Base-by-base conservation (phyloP, 2,888 invertebrate species). In the Oscheius sp. region DNA sequence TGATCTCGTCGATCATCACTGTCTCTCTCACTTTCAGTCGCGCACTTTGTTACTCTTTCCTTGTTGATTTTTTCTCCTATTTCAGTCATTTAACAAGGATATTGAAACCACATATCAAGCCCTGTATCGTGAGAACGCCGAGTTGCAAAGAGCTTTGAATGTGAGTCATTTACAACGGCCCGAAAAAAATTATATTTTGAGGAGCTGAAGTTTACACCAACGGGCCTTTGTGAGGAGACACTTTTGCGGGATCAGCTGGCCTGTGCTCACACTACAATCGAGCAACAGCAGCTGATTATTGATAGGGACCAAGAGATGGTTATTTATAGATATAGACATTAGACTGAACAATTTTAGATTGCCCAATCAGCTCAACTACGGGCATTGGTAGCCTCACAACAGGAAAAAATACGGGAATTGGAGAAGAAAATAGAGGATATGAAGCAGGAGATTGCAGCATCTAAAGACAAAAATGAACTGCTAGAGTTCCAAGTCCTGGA, bases 401-500 rank as follows among this genome's bases (percentile, higher is more conserved):
- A 76, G 46, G 76, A 74, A 13, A 73, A 74, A 27, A 79, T 83
- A 41, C 55, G 74, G 23, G 49, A 75, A n/a, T 21, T 83, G 53
- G 81, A 83, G 41, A 46, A 71, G 1, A 69, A 63, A 29, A 76
- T 83, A 52, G 80, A 80, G 49, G 73, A 76, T 1, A 53, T 79
- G 68, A 66, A 69, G 23, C 69, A 79, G 21, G 64, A 75, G 63
- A 69, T 79, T 23, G 76, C 71, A 0, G 71, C 76, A 2, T 75
- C 76, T 27, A 77, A 76, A 27, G 84, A 87, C 29, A 75, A 79
- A 64, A 85, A 85, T 72, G 87, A 87, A 52, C 76, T 88, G 18
- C 79, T 88, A 49, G 87, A 87, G 71, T 87, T 87, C 69, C 87
- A 87, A 76, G 74, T 84, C 27, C 74, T 85, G 46, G 85, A 85